phyloP scores from a whole-genome alignment of 1,140 invertebrate genomes.

The Coenobita brevimanus region DNA sequence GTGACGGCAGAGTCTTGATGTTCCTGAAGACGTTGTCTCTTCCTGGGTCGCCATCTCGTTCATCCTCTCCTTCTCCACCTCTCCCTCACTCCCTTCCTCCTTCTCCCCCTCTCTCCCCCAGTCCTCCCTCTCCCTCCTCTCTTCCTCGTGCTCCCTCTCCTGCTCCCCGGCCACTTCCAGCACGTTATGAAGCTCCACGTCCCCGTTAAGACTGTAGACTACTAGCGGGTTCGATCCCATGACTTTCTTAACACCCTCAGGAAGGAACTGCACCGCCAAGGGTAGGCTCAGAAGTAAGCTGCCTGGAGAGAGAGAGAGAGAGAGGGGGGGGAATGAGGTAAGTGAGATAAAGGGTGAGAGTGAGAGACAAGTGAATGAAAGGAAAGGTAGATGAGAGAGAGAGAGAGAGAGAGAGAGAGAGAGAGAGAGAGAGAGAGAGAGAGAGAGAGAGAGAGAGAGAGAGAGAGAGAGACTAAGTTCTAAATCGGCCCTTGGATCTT shows the following conservation, averaged over 20 bases:
- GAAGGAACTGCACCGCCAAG: neutral
- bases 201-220: neutral
- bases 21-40: too few species aligned
- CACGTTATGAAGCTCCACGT: neutral
- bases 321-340: neutral
- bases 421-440: neutral
- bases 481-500: neutral
- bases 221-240: neutral
- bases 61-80: too few species aligned
- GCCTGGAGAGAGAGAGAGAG: neutral
- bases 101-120: neutral
- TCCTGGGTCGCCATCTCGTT: too few species aligned
- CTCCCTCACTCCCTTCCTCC: neutral
- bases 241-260: neutral
- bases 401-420: neutral
- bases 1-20: too few species aligned
- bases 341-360: neutral
- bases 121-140: neutral
- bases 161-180: neutral
- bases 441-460: neutral
- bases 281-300: neutral
- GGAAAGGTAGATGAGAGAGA: neutral
- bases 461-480: neutral
- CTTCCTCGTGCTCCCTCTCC: neutral
- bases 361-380: too few species aligned